Base-by-base conservation (phyloP, 2,113 vertebrate species). In the Rana temporaria region DNA sequence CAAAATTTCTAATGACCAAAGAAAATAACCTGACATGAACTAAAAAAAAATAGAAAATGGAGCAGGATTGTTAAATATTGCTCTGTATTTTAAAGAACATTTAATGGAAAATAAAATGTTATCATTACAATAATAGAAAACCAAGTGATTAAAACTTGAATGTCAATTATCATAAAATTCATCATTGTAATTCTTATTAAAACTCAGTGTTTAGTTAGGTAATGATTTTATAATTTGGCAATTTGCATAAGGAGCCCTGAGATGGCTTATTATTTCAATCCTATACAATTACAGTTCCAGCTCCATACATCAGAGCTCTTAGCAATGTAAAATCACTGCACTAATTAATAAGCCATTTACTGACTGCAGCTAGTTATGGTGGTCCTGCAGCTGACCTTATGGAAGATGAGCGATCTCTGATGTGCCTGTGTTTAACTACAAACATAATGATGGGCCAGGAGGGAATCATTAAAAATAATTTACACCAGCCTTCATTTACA, bases 391-490 rank as follows among this genome's bases (percentile, higher is more conserved):
- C 95, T 99, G 97, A 99, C 98, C 98, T 96, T 95, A 93, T 88
- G 85, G 93, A 96, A 94, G 95, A 95, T 87, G 95, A 95, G 96
- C 94, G 92, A 91, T 95, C 96, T 98, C 96, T 96, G 96, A 98
- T 98, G 97, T 97, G 97, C 93, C 94, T 95, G 93, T 95, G 95
- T 97, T 95, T 96, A 97, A 96, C 98, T 98, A 97, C 96, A 97
- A 97, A 98, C 97, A 98, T 99, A 99, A 99, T 97, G 98, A 97
- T 95, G 96, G 95, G 97, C 97, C 98, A 98, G 97, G 96, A 97
- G 98, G 97, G 98, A 98, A 97, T 98, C 97, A 99, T 99, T 99
- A 99, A 99, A 99, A 99, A 98, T 99, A 98, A 99, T 99, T 98
- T 99, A 98, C 98, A 99, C 96, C 98, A 97, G 97, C 96, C 97